Percentiles rank a stretch among this genome's conserved stretches.
Conservation (phyloP, 2,797 vertebrate genomes). For the Malacoctenus gilli region DNA sequence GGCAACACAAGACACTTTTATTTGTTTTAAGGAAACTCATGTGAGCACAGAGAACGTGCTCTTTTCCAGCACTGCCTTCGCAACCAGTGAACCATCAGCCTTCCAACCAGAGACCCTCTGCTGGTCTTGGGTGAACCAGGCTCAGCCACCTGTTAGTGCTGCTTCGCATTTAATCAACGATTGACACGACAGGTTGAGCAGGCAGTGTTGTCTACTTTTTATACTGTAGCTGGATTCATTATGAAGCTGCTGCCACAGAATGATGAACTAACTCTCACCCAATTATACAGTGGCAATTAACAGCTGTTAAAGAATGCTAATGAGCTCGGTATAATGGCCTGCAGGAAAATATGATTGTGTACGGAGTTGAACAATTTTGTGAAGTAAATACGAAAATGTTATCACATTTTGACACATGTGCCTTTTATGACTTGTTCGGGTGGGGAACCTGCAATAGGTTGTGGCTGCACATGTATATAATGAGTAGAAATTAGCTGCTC, state of each 20-base stretch:
- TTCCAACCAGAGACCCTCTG: neutral
- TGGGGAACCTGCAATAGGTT: too few relatives aligned
- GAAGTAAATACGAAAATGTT: constrained; percentile 1
- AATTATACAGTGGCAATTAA: constrained; percentile 20
- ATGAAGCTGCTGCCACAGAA: constrained; percentile 16
- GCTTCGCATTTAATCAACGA: constrained; percentile 19
- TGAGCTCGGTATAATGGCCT: constrained; percentile 20
- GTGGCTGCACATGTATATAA: too few relatives aligned
- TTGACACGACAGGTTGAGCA: neutral
- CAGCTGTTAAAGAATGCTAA: constrained; percentile 30
- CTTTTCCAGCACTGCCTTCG: constrained; percentile 20
- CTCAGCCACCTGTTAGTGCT: constrained; percentile 9
- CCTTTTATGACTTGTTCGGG: too few relatives aligned
- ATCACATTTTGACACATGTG: neutral
- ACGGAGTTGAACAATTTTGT: neutral
- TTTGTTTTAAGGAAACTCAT: constrained; percentile 47
- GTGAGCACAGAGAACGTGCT: constrained; percentile 30
- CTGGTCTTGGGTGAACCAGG: neutral
- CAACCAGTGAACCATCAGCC: constrained; percentile 2
- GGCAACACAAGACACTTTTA: constrained; percentile 47
- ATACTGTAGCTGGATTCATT: constrained; percentile 17
- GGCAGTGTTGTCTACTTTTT: neutral
- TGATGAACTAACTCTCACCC: constrained; percentile 14
- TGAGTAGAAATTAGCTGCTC: too few relatives aligned
- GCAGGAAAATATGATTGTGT: neutral